Evolutionary conservation across 2,113 vertebrate genomes (phyloP).

Genomic region (Uria lomvia): DNA sequence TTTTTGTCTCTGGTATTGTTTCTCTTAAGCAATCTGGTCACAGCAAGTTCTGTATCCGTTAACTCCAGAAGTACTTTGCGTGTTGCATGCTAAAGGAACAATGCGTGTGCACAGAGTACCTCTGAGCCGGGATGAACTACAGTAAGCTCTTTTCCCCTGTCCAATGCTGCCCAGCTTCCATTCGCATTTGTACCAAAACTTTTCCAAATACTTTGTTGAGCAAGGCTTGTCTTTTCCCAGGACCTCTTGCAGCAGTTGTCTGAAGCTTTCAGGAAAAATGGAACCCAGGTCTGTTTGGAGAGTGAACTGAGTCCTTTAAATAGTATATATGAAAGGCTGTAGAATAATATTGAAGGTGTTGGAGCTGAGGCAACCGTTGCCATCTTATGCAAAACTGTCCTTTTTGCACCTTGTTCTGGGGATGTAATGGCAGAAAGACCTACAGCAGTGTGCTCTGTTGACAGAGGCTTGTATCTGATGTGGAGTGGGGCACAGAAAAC

Average conservation of each 20-base stretch:
- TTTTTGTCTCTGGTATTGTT: neutral
- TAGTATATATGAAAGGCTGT: neutral
- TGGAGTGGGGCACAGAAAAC: neutral
- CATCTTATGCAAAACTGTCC: neutral
- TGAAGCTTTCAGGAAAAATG: neutral
- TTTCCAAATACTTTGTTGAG: neutral
- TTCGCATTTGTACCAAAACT: neutral
- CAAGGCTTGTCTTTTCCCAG: neutral
- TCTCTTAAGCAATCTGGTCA: neutral
- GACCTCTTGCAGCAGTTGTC: neutral
- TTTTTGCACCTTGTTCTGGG: neutral
- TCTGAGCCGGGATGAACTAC: neutral
- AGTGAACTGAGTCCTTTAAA: neutral
- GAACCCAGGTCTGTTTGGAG: neutral
- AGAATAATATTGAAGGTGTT: neutral
- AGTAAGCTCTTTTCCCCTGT: neutral
- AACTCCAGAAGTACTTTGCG: neutral
- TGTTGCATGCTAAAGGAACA: neutral
- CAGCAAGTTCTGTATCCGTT: neutral
- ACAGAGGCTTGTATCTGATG: neutral
- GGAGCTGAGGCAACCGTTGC: neutral
- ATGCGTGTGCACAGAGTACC: neutral
- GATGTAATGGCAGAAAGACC: neutral
- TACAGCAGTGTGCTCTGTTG: neutral
- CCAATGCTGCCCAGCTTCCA: neutral